Evolutionary conservation across 2,113 vertebrate species (phyloP).

Genomic region (Typhlomys cinereus): DNA sequence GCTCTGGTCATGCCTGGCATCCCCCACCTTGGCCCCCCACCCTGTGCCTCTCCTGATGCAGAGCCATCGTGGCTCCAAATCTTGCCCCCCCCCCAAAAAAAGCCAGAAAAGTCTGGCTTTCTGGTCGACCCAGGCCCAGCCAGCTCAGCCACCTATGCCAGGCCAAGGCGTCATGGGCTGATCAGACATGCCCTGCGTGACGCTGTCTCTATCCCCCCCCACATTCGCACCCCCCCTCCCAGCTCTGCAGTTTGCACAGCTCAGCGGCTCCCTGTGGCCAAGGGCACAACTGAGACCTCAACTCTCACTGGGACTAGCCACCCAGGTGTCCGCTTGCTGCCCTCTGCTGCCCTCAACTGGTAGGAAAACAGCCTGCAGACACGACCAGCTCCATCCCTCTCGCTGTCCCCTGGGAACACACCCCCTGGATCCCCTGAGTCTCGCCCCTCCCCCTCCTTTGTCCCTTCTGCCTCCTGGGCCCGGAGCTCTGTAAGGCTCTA

Average conservation of each 20-base stretch:
- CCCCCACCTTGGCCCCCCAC: background rate
- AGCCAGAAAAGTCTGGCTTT: background rate
- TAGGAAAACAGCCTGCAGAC: background rate
- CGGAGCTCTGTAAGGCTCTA: background rate
- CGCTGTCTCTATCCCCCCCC: background rate
- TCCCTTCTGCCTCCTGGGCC: background rate
- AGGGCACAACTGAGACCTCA: background rate
- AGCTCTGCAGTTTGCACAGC: background rate
- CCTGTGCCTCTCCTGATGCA: background rate
- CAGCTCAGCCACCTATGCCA: background rate
- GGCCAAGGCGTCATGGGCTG: background rate
- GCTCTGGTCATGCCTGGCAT: background rate
- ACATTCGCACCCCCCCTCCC: too few species aligned
- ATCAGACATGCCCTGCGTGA: background rate
- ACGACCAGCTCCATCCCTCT: background rate
- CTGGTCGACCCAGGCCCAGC: background rate
- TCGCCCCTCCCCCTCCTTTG: background rate
- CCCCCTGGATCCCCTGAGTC: background rate
- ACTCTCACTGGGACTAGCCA: background rate
- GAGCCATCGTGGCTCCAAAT: background rate
- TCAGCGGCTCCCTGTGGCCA: background rate
- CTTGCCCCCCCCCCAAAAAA: background rate
- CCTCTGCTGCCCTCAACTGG: slow-evolving; percentile 79
- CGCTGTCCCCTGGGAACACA: background rate
- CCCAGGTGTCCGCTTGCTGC: slow-evolving; percentile 44